Conservation (phyloP, 2,888 invertebrate genomes). For the Tetranychus piercei region DNA sequence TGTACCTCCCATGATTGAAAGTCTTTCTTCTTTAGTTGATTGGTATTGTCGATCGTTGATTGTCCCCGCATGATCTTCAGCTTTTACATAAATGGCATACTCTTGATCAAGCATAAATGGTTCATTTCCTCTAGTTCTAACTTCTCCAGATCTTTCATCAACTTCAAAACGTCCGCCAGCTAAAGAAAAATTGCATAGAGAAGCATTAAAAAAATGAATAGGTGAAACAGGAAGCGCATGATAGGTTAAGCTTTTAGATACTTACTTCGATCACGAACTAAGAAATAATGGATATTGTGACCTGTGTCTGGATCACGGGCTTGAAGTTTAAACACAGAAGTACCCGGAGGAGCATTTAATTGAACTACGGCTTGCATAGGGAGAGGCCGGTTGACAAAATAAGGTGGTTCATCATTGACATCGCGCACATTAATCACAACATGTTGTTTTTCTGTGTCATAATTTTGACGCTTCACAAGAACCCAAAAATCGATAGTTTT, state of each 20-base stretch:
- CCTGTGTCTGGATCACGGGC: slow-evolving; percentile 91
- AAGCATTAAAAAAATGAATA: background rate
- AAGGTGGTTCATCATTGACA: slow-evolving; percentile 88
- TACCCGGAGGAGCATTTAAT: slow-evolving; percentile 80
- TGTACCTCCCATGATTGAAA: slow-evolving; percentile 91
- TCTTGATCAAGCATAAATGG: slow-evolving; percentile 87
- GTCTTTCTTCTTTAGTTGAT: slow-evolving; percentile 70
- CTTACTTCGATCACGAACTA: slow-evolving; percentile 64
- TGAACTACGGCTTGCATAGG: slow-evolving; percentile 96
- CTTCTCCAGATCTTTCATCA: slow-evolving; percentile 76
- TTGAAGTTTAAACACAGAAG: slow-evolving; percentile 88
- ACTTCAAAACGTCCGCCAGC: slow-evolving; percentile 56
- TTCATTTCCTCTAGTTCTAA: slow-evolving; percentile 71
- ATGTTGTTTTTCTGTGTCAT: slow-evolving; percentile 60
- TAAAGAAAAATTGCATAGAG: slow-evolving; percentile 28
- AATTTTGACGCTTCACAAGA: slow-evolving; percentile 71
- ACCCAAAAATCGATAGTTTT: slow-evolving; percentile 93
- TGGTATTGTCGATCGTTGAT: slow-evolving; percentile 64
- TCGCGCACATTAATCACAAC: slow-evolving; percentile 87
- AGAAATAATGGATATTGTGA: slow-evolving; percentile 86
- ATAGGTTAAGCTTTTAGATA: slow-evolving; percentile 18
- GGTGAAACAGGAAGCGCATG: background rate
- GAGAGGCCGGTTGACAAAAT: slow-evolving; percentile 85
- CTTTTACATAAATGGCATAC: slow-evolving; percentile 84
- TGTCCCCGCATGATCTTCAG: slow-evolving; percentile 81